These are phyloP conservation scores for Rhorus exstirpatorius DNA, from an alignment of 2,888 invertebrate genomes.

Conservation along the genomic window DNA sequence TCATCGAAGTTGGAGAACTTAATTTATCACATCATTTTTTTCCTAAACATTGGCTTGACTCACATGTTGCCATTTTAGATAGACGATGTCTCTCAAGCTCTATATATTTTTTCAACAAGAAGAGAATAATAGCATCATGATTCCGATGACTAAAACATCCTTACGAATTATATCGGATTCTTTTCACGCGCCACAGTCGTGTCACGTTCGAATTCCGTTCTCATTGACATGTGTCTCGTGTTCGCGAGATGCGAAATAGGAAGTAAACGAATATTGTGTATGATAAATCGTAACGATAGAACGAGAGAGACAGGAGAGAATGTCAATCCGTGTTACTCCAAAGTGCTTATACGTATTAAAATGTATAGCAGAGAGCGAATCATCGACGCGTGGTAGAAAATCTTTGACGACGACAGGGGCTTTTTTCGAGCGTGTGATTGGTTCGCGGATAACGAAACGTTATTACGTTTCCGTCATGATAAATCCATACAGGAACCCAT, in stretches of 20 bases:
- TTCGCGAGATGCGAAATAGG: not conserved
- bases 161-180: too few species aligned
- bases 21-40: too few species aligned
- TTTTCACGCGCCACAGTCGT: too few species aligned
- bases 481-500: not conserved
- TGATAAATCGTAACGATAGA: not conserved
- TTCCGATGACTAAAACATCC: too few species aligned
- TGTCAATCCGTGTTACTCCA: constrained; percentile 1
- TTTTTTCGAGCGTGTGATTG: constrained; percentile 17
- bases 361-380: not conserved
- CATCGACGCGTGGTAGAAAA: constrained; percentile 11
- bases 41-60: too few species aligned
- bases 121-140: too few species aligned
- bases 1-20: too few species aligned
- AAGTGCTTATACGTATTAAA: not conserved
- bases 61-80: too few species aligned
- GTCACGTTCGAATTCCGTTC: too few species aligned
- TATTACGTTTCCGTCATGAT: not conserved
- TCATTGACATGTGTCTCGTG: not conserved
- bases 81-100: too few species aligned
- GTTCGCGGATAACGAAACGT: constrained; percentile 5
- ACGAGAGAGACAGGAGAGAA: not conserved
- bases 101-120: too few species aligned
- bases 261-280: constrained; percentile 1
- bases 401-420: constrained; percentile 7